Evolutionary conservation across 1,140 invertebrate species (phyloP).

Genomic region (Ceratoteleas bidentatus): DNA sequence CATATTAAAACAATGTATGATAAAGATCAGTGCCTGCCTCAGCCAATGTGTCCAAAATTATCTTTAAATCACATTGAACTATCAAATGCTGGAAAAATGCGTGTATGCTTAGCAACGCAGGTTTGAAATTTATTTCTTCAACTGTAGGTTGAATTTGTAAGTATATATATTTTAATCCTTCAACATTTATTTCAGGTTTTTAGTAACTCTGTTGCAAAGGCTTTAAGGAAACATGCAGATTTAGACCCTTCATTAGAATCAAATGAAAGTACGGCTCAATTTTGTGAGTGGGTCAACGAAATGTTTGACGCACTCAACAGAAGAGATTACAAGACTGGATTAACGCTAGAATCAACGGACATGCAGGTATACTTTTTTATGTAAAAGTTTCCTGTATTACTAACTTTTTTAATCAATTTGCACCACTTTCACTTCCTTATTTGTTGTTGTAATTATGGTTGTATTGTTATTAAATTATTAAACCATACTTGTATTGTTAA

Average conservation of each 20-base stretch:
- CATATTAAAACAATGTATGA: constrained; percentile 17
- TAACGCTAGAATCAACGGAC: not conserved
- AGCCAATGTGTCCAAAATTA: constrained; percentile 47
- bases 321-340: not conserved
- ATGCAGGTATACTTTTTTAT: no score
- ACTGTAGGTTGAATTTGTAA: no score
- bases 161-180: no score
- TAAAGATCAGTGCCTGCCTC: not conserved
- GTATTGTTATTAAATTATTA: no score
- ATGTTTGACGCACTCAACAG: constrained; percentile 59
- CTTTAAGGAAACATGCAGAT: constrained; percentile 2
- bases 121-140: not conserved
- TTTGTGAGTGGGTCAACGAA: constrained; percentile 46
- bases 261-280: constrained; percentile 37
- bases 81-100: constrained; percentile 46
- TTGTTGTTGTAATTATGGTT: no score
- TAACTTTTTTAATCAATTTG: no score
- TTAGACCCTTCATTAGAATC: not conserved
- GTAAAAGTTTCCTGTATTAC: no score
- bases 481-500: no score
- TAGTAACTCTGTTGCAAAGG: constrained; percentile 47
- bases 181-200: constrained; percentile 41
- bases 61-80: constrained; percentile 31
- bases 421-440: no score
- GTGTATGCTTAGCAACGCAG: constrained; percentile 39